Base-by-base conservation (phyloP, 2,797 vertebrate species). In the Carcharodon carcharias region DNA sequence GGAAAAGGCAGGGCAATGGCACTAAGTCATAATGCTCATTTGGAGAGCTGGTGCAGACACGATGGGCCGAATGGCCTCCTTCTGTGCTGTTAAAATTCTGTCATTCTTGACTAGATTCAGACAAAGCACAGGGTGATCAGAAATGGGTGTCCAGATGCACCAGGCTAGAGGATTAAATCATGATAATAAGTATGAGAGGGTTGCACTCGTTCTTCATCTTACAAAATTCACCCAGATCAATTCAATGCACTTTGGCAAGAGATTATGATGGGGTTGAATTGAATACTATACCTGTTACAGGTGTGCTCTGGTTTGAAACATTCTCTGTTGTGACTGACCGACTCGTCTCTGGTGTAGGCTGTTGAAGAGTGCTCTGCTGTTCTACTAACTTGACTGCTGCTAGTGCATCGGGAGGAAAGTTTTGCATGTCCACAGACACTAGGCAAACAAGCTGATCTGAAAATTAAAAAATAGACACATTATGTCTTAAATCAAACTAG, bases 401-500 rank as follows among this genome's bases (percentile, higher is more conserved):
- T 45, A 96, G 54, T 71, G 87, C 87, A 65, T 96, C 96, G 18
- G 96, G 65, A 65, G 87, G 87, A n/a, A 96, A 92, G n/a, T 91
- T 93, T 65, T 96, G 96, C 67, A 96, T 61, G 40, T 96, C 96
- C 92, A 96, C 65, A 73, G 96, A 92, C 31, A 94, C 96, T 1
- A 96, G 73, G 92, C 92, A 82, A n/a, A 96, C 96, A 65, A 96
- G 92, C 87, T 94, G 93, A 69, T 96, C 96, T 96, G 96, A 35
- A 61, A 61, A 50, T 50, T 58, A 45, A 61, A 61, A 23, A 50
- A 54, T 31, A n/a, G 28, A 92, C 89, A n/a, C 14, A 35, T 31
- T 35, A 18, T 61, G 50, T 45, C 26, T 95, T 69, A 69, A 50
- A 94, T 45, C 65, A 95, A 95, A 71, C 28, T 50, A n/a, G 45